Evolutionary conservation across 2,888 invertebrate species (phyloP), one percentile per base, ranked within the genome.

Genomic region (Lithophane leautieri): DNA sequence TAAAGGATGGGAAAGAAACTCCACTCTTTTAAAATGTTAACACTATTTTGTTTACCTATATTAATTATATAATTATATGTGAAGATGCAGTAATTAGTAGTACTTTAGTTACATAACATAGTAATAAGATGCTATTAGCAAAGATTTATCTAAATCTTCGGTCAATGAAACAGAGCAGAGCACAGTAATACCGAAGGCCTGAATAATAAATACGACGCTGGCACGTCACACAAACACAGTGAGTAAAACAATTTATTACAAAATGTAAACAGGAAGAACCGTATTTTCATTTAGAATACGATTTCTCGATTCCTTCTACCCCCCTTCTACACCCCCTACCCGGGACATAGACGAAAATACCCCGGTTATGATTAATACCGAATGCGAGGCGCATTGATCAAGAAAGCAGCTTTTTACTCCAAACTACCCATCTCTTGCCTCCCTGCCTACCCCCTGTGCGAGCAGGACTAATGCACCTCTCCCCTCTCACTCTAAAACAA

Each of bases 201-300:
- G 88, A 93, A 93, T 93, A 93, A 93, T 92, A 93, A 94, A 93
- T 85, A 73, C 83, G 82, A 65, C 71, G 71, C 76, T 80, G 69
- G 80, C 77, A 89, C 91, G 90, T 91, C 93, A 92, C 92, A 93
- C 93, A 93, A 94, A 94, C 93, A 94, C 80, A 94, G 90, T 92
- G 91, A 94, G 94, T 95, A 94, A 95, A 96, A 96, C 96, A 96
- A 96, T 96, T 96, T 96, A 96, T 96, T 95, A 96, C 95, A 95
- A 96, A 96, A 96, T 95, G 96, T 96, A 96, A 96, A 96, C 96
- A 96, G 96, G 96, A 96, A 96, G 95, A 94, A 93, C 92, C 93
- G 95, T 95, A 96, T 96, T 96, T 96, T 96, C 96, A 96, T 96
- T 96, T 96, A 95, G 96, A 96, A 95, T 96, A 95, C 96, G 96